A percentile compares a stretch with the other conserved stretches of the same genome.
Conservation (phyloP, 2,888 invertebrate species). For the Quadroppia sp. region DNA sequence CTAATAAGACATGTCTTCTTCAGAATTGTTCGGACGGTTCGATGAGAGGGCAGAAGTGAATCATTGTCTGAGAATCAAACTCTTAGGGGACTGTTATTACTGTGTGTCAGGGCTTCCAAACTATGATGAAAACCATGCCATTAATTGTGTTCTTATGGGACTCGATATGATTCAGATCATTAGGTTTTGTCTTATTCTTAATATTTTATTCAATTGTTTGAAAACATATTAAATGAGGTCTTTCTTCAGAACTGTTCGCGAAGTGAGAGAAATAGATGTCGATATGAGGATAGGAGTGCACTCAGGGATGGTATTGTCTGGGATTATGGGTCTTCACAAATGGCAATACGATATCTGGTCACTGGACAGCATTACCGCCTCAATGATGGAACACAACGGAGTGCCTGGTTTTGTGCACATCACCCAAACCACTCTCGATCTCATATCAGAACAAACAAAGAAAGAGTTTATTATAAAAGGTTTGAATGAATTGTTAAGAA, state of each 20-base stretch:
- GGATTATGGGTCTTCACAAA: constrained; percentile 83
- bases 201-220: too few relatives aligned
- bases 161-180: constrained; percentile 90
- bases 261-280: constrained; percentile 73
- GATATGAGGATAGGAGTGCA: constrained; percentile 97
- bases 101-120: constrained; percentile 82
- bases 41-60: constrained; percentile 77
- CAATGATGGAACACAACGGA: constrained; percentile 89
- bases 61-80: constrained; percentile 71
- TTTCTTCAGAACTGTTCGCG: constrained; percentile 56
- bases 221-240: not conserved
- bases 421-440: constrained; percentile 63
- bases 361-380: constrained; percentile 88
- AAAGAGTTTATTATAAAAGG: constrained; percentile 38
- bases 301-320: constrained; percentile 83
- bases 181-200: constrained; percentile 58
- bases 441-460: constrained; percentile 20
- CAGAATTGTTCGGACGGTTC: constrained; percentile 76
- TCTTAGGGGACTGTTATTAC: constrained; percentile 90
- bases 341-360: constrained; percentile 94
- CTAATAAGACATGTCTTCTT: too few relatives aligned
- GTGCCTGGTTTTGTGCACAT: constrained; percentile 83
- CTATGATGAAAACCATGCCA: constrained; percentile 73
- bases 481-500: not conserved
- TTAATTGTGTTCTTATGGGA: constrained; percentile 82